Base-by-base conservation (phyloP, 2,113 vertebrate genomes). In the Sterna hirundo region DNA sequence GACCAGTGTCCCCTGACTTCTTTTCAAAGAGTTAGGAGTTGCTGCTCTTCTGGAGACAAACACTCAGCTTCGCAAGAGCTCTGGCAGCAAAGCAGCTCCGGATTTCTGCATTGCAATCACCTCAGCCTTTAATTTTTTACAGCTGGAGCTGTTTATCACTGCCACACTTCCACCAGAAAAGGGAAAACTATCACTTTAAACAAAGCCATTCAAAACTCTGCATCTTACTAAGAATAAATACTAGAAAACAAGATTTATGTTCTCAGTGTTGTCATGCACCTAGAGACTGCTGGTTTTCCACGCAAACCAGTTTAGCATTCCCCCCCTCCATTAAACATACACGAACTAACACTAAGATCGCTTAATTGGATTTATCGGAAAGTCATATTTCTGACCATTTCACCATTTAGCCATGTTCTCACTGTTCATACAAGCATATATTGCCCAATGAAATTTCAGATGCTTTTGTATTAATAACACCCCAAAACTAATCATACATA, bases 81-180 rank as follows among this genome's bases (percentile, higher is more conserved):
- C 83, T 79, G 86, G 79, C 58, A 68, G 36, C 68, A 65, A 15
- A 68, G 60, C 75, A 87, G 69, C 69, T 38, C 70, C 68, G 91
- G 82, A 38, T 66, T 87, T 88, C 68, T 86, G 92, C 85, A 18
- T 57, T 86, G 19, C 34, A 60, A 91, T 77, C 96, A 94, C 89
- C 89, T 76, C 92, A 6, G 18, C 68, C 90, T 90, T 81, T 69
- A 12, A 82, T 94, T 95, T 95, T 79, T 80, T 74, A 84, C 93
- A 95, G 91, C 96, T 97, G 95, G 96, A 49, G 66, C 88, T 69
- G 75, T 89, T 96, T 87, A 95, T 93, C 95, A 83, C 58, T 62
- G n/a, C 81, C 94, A 34, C 57, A 66, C 83, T 86, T 69, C 25
- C 94, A 54, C 51, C 49, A 76, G 77, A 47, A 85, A 68, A 83